Conservation (phyloP, 1,140 invertebrate species). For the Sycophaga agraensis region DNA sequence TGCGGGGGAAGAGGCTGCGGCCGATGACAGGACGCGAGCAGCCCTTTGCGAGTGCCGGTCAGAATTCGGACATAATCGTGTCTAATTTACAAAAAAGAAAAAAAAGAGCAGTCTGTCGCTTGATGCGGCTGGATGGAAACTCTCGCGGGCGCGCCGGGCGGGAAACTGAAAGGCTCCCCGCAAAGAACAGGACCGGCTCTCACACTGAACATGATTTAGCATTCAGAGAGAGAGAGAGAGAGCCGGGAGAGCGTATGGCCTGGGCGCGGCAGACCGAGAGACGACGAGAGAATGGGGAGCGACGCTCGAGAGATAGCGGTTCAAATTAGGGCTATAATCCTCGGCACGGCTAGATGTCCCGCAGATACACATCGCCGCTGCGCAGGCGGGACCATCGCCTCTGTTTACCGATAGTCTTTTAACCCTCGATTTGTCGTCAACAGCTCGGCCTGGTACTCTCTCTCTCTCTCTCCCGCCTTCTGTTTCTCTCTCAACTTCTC, state of each 20-base stretch:
- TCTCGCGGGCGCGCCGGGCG: no score
- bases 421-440: slow-evolving; percentile 61
- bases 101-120: no score
- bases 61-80: no score
- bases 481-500: neutral
- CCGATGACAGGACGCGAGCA: no score
- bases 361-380: slow-evolving; percentile 44
- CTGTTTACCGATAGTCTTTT: slow-evolving; percentile 59
- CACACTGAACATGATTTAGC: slow-evolving; percentile 27
- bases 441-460: slow-evolving; percentile 35
- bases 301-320: slow-evolving; percentile 22
- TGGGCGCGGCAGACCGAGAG: no score
- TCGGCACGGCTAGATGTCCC: slow-evolving; percentile 25
- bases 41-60: no score
- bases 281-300: no score
- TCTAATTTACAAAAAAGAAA: no score
- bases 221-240: slow-evolving; percentile 13
- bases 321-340: slow-evolving; percentile 59
- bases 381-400: slow-evolving; percentile 21
- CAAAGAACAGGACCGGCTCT: no score
- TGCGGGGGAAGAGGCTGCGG: no score
- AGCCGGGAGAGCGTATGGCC: neutral
- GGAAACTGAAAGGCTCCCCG: no score
- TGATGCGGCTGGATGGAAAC: no score
- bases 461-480: neutral